These are phyloP conservation scores for Ascidia mentula DNA, from an alignment of 23 tunicate species.

Conservation along the genomic window DNA sequence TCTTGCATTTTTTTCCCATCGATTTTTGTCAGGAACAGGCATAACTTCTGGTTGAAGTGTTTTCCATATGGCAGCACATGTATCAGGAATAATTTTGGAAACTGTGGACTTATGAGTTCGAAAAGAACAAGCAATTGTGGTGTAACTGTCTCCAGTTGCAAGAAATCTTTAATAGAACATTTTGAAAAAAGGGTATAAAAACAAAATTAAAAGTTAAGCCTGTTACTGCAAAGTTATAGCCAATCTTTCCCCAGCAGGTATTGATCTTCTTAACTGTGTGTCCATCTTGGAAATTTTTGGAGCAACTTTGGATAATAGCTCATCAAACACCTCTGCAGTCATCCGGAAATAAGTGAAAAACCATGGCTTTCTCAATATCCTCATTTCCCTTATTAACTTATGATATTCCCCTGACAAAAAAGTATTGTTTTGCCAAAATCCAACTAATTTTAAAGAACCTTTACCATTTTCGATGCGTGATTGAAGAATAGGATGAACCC, in stretches of 20 bases:
- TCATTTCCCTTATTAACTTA: neutral
- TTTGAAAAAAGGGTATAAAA: neutral
- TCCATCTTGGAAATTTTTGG: neutral
- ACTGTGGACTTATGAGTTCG: conserved; percentile 28
- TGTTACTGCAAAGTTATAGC: conserved; percentile 20
- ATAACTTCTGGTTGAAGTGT: conserved; percentile 30
- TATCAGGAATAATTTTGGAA: conserved; percentile 33
- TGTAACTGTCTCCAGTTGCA: conserved; percentile 48
- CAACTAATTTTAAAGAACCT: too few relatives aligned
- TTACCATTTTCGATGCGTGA: too few relatives aligned
- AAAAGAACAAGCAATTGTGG: conserved; percentile 26
- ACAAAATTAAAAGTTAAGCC: neutral
- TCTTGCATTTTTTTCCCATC: conserved; percentile 24
- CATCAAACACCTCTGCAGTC: conserved; percentile 9
- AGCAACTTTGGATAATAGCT: neutral
- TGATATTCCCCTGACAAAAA: conserved; percentile 4
- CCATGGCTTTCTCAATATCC: neutral
- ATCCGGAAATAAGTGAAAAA: conserved; percentile 14
- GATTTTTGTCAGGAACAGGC: conserved; percentile 21
- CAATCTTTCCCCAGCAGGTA: neutral
- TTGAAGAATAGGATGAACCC: too few relatives aligned
- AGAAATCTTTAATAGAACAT: conserved; percentile 22
- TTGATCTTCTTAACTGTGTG: neutral
- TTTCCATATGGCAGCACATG: conserved; percentile 49
- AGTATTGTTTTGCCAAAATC: too few relatives aligned